These are phyloP conservation scores for Poeciliopsis occidentalis DNA, from an alignment of 2,113 vertebrate genomes.

Conservation along the genomic window DNA sequence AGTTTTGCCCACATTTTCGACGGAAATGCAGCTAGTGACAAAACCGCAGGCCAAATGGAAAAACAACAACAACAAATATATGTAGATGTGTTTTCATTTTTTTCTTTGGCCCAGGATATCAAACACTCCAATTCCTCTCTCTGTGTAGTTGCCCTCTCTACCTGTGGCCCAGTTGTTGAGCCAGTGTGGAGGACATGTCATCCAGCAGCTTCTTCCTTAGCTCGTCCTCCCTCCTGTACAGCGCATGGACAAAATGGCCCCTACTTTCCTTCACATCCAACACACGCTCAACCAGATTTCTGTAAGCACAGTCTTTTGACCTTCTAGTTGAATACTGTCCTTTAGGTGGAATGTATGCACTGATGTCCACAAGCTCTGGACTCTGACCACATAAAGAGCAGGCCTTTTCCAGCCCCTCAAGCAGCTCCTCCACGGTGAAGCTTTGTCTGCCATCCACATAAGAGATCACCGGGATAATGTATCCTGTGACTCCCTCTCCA, in stretches of 20 bases:
- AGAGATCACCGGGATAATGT: slow-evolving; percentile 67
- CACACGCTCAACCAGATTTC: slow-evolving; percentile 55
- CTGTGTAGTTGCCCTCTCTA: slow-evolving; percentile 17
- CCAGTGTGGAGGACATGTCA: slow-evolving; percentile 64
- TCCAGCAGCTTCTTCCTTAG: slow-evolving; percentile 63
- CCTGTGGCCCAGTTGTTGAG: slow-evolving; percentile 47
- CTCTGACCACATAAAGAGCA: slow-evolving; percentile 58
- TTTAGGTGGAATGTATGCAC: slow-evolving; percentile 23
- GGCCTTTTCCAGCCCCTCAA: slow-evolving; percentile 47
- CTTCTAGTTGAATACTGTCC: neutral
- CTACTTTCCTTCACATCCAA: slow-evolving; percentile 46
- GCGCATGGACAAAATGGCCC: slow-evolving; percentile 69
- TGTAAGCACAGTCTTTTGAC: slow-evolving; percentile 2
- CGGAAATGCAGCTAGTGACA: neutral
- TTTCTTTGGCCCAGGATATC: neutral
- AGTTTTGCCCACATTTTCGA: too few relatives aligned
- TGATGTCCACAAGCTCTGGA: slow-evolving; percentile 61
- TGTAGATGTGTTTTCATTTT: too few relatives aligned
- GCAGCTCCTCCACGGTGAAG: slow-evolving; percentile 37
- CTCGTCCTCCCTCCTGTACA: slow-evolving; percentile 67
- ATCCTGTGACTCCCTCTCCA: slow-evolving; percentile 30
- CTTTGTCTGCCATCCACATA: slow-evolving; percentile 27
- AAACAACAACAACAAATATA: neutral
- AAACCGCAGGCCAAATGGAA: neutral
- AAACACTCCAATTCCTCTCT: neutral